Percentiles rank a stretch among this genome's conserved stretches.
Evolutionary conservation across 2,797 vertebrate species (phyloP).

Genomic region (Macropus fuliginosus): DNA sequence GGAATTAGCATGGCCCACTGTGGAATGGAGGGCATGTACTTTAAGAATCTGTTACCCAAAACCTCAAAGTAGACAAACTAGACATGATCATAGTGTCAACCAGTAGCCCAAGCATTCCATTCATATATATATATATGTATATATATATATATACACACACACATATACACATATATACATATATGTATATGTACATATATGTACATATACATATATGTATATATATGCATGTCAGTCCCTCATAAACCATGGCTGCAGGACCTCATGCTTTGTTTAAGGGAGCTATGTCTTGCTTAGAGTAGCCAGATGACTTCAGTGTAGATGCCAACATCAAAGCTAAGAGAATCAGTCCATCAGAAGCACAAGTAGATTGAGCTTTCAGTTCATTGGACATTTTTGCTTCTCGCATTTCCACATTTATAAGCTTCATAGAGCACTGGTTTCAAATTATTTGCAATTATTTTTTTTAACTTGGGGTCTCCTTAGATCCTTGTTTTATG

Average conservation of each 20-base stretch:
- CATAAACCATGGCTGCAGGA: background rate
- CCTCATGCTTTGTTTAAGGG: background rate
- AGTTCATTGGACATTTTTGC: background rate
- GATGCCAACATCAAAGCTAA: background rate
- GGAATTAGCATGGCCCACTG: background rate
- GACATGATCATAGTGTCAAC: background rate
- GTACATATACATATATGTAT: no score
- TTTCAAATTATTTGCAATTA: background rate
- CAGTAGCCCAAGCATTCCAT: background rate
- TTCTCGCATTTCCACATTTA: background rate
- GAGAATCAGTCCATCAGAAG: background rate
- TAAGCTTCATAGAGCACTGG: background rate
- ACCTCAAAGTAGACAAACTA: background rate
- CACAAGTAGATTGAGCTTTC: background rate
- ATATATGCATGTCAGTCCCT: background rate
- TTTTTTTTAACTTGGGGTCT: background rate
- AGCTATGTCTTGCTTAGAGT: background rate
- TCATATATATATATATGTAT: no score
- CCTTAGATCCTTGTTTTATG: background rate
- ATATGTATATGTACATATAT: no score
- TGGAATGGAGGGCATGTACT: background rate
- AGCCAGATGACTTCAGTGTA: background rate
- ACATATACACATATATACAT: no score
- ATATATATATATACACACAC: no score
- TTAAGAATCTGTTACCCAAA: background rate